phyloP scores from a whole-genome alignment of 2,888 invertebrate species.

The Caenorhabditis angaria region DNA sequence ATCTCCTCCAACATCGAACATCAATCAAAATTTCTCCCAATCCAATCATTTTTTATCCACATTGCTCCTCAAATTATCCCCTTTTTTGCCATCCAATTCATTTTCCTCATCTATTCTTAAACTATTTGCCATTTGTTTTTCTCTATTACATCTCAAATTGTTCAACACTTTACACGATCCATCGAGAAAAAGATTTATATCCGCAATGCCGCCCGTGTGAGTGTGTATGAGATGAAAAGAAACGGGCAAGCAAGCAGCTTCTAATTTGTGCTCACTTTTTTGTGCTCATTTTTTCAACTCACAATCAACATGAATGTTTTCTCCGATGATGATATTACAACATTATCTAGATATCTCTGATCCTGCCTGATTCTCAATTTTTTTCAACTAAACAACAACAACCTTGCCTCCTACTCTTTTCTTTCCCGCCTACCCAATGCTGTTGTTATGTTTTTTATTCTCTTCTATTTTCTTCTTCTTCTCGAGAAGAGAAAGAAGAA shows the following conservation, averaged over 20 bases:
- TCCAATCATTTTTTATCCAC: too few relatives aligned
- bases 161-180: slow-evolving; percentile 2
- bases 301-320: not conserved
- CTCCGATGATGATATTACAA: not conserved
- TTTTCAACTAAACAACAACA: not conserved
- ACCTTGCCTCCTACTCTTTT: not conserved
- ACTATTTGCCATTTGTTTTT: slow-evolving; percentile 2
- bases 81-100: not conserved
- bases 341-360: not conserved
- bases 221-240: not conserved
- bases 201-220: not conserved
- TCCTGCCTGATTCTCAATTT: not conserved
- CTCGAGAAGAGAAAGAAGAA: too few relatives aligned
- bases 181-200: not conserved
- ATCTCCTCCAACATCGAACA: too few relatives aligned
- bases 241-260: not conserved
- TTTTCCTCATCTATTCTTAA: not conserved
- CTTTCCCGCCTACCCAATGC: slow-evolving; percentile 1
- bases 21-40: too few relatives aligned
- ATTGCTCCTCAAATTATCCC: not conserved
- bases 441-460: not conserved
- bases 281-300: not conserved
- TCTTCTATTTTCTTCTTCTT: not conserved
- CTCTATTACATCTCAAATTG: not conserved
- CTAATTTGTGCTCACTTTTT: slow-evolving; percentile 1